Conservation (phyloP, 2,888 invertebrate species). For the Cremastinae sp. region DNA sequence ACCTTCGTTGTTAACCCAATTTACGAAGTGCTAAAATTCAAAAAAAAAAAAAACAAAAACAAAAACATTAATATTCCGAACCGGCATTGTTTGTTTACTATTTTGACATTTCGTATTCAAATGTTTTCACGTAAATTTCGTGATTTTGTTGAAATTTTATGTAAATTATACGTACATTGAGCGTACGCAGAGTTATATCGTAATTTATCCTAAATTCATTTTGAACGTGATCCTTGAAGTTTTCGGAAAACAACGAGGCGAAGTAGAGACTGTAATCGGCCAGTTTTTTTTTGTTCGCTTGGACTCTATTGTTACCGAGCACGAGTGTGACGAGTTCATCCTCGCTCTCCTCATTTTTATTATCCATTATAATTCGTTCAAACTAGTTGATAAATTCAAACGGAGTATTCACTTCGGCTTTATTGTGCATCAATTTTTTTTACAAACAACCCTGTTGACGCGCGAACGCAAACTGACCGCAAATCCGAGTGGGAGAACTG, state of each 20-base stretch:
- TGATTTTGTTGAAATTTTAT: constrained; percentile 17
- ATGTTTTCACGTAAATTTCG: no score
- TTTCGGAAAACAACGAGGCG: constrained; percentile 69
- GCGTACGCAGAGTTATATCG: constrained; percentile 65
- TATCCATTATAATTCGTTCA: constrained; percentile 43
- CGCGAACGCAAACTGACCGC: no score
- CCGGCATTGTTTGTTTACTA: no score
- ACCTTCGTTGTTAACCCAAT: constrained; percentile 69
- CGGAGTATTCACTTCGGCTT: no score
- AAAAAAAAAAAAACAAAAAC: constrained; percentile 10
- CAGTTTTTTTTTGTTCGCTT: constrained; percentile 68
- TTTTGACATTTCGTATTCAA: no score
- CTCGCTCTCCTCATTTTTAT: constrained; percentile 1
- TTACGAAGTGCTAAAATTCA: constrained; percentile 69
- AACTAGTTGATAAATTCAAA: no score
- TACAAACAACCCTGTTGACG: no score
- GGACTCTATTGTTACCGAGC: constrained; percentile 61
- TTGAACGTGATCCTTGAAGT: constrained; percentile 69
- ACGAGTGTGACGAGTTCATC: constrained; percentile 64
- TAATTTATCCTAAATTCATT: constrained; percentile 72
- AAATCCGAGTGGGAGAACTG: no score
- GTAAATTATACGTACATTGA: constrained; percentile 53
- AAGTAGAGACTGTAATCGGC: constrained; percentile 70
- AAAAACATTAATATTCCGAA: no score
- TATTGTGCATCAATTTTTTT: no score